These are phyloP conservation scores for Xylota segnis DNA, from an alignment of 2,888 invertebrate genomes.

Conservation along the genomic window DNA sequence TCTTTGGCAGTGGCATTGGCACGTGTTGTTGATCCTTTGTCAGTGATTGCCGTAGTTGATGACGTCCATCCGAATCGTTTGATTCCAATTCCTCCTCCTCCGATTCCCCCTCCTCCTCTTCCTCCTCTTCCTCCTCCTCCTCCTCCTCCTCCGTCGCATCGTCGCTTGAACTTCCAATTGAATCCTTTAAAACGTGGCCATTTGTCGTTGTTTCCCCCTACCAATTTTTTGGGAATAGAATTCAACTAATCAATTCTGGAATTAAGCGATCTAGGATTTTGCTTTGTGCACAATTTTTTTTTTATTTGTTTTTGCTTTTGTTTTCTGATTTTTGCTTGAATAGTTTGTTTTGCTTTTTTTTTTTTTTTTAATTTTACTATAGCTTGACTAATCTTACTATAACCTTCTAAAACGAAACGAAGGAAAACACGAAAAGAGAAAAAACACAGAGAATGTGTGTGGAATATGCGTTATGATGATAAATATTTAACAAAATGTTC, in stretches of 20 bases:
- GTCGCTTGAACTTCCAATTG: constrained; percentile 84
- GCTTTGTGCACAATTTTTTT: constrained; percentile 45
- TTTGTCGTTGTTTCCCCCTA: constrained; percentile 85
- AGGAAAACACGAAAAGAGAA: constrained; percentile 77
- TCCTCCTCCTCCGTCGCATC: constrained; percentile 79
- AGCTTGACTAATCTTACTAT: constrained; percentile 84
- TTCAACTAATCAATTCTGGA: constrained; percentile 84
- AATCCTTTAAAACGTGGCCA: constrained; percentile 85
- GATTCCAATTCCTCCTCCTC: constrained; percentile 59
- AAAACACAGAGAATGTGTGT: constrained; percentile 72
- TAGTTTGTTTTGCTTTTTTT: constrained; percentile 77
- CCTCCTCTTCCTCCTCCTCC: constrained; percentile 59
- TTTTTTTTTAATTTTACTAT: constrained; percentile 81
- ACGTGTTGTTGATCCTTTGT: constrained; percentile 46
- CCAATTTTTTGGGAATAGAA: constrained; percentile 85
- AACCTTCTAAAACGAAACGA: constrained; percentile 82
- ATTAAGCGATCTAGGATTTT: constrained; percentile 78
- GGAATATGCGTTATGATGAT: constrained; percentile 72
- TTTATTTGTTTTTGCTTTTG: constrained; percentile 53
- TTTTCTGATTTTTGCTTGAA: constrained; percentile 68
- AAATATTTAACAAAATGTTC: constrained; percentile 42
- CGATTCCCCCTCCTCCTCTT: constrained; percentile 71
- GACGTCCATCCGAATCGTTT: constrained; percentile 67
- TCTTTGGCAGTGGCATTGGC: constrained; percentile 57
- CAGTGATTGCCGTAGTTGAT: constrained; percentile 51